Evolutionary conservation across 2,113 vertebrate species (phyloP).

Genomic region (Gambusia holbrooki): DNA sequence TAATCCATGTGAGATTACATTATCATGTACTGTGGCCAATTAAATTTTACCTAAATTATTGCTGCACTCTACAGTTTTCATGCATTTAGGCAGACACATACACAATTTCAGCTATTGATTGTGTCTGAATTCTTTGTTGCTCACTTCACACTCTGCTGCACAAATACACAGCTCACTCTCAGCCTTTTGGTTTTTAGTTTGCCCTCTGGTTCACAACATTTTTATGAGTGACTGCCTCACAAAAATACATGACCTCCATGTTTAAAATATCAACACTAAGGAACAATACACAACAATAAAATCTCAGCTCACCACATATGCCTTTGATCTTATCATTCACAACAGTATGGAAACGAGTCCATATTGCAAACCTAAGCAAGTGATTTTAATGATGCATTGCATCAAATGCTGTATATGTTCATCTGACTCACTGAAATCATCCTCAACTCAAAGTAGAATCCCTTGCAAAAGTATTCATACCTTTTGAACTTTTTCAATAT

Average conservation of each 20-base stretch:
- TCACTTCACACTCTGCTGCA: neutral
- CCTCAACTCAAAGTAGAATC: neutral
- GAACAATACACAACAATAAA: constrained; percentile 36
- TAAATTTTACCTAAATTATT: constrained; percentile 13
- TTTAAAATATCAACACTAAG: constrained; percentile 34
- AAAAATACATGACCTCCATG: constrained; percentile 18
- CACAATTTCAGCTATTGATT: constrained; percentile 34
- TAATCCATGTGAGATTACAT: neutral
- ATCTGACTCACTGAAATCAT: too few species aligned
- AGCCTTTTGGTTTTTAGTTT: constrained; percentile 31
- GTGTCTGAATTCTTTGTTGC: constrained; percentile 23
- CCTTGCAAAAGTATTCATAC: neutral
- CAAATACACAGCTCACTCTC: constrained; percentile 29
- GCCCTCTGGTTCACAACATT: constrained; percentile 44
- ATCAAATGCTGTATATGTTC: neutral
- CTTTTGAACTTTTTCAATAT: neutral
- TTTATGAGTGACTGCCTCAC: constrained; percentile 35
- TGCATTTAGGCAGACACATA: constrained; percentile 11
- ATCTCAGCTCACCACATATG: neutral
- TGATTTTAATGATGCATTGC: too few species aligned
- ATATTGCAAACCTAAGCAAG: too few species aligned
- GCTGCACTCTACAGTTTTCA: constrained; percentile 1
- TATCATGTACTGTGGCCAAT: neutral
- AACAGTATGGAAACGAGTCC: neutral
- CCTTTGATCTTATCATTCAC: neutral